phyloP scores from a whole-genome alignment of 2,888 invertebrate genomes.

The Graphium colonna region DNA sequence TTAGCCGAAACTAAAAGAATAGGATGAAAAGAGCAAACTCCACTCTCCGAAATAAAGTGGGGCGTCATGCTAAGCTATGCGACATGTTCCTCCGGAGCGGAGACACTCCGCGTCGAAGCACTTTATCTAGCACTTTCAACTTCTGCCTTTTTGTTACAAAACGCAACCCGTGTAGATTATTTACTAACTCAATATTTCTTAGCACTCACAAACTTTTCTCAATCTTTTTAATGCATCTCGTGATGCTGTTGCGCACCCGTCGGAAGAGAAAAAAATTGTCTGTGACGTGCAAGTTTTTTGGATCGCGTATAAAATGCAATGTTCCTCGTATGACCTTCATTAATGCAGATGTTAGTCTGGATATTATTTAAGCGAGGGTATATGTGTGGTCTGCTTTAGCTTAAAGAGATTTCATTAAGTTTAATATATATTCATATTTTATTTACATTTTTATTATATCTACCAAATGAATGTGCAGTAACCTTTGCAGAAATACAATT shows the following conservation, averaged over 20 bases:
- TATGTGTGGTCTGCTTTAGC: not conserved
- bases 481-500: not conserved
- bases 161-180: slow-evolving; percentile 24
- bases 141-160: slow-evolving; percentile 24
- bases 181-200: slow-evolving; percentile 25
- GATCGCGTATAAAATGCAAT: no score
- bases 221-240: slow-evolving; percentile 15
- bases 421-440: no score
- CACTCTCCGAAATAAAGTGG: slow-evolving; percentile 23
- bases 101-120: slow-evolving; percentile 24
- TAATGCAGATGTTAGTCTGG: no score
- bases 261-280: no score
- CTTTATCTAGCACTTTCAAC: slow-evolving; percentile 25
- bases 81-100: slow-evolving; percentile 24
- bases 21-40: slow-evolving; percentile 23
- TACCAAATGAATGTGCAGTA: not conserved
- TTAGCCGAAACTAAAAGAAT: slow-evolving; percentile 22
- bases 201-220: slow-evolving; percentile 17
- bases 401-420: no score
- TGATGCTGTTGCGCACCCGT: no score
- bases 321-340: no score
- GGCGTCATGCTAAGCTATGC: slow-evolving; percentile 25
- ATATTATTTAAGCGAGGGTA: not conserved
- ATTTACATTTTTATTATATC: no score
- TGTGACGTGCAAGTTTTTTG: no score